Percentiles rank a stretch among this genome's conserved stretches.
These are phyloP conservation scores for Cottus gobio DNA, from an alignment of 2,113 vertebrate genomes.

Conservation along the genomic window DNA sequence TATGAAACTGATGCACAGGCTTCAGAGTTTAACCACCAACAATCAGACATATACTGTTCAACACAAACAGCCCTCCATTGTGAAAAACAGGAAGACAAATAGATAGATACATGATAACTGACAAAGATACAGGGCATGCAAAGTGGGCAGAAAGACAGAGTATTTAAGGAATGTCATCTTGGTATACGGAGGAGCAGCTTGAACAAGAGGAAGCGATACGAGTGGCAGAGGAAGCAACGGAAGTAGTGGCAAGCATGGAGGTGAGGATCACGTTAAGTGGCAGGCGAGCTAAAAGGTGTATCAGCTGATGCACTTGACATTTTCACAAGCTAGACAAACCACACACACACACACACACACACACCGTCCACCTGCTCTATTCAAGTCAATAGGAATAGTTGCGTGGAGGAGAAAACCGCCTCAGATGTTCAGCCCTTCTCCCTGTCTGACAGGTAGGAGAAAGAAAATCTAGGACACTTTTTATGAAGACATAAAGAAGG, in stretches of 20 bases:
- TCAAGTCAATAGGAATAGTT: conserved; percentile 30
- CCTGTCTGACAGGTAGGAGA: not conserved
- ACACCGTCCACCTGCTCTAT: conserved; percentile 58
- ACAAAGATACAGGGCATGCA: no score
- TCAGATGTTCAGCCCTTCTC: conserved; percentile 35
- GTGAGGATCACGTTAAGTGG: conserved; percentile 11
- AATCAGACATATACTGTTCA: conserved; percentile 29
- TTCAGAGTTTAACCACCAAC: conserved; percentile 43
- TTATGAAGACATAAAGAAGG: conserved; percentile 35
- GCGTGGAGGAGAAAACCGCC: conserved; percentile 21
- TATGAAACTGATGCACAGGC: conserved; percentile 46
- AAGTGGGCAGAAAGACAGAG: not conserved
- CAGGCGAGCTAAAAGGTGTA: conserved; percentile 38
- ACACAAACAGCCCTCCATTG: conserved; percentile 1
- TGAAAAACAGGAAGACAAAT: conserved; percentile 7
- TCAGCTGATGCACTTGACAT: conserved; percentile 54
- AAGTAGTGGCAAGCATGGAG: not conserved
- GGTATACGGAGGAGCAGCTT: not conserved
- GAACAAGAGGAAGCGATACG: conserved; percentile 28
- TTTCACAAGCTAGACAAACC: conserved; percentile 29
- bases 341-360: conserved; percentile 1
- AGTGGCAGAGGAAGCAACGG: not conserved
- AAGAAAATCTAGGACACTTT: conserved; percentile 47
- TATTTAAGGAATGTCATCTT: not conserved
- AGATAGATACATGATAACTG: no score